Conservation (phyloP, 2,888 invertebrate genomes). For the Agrotis ipsilon region DNA sequence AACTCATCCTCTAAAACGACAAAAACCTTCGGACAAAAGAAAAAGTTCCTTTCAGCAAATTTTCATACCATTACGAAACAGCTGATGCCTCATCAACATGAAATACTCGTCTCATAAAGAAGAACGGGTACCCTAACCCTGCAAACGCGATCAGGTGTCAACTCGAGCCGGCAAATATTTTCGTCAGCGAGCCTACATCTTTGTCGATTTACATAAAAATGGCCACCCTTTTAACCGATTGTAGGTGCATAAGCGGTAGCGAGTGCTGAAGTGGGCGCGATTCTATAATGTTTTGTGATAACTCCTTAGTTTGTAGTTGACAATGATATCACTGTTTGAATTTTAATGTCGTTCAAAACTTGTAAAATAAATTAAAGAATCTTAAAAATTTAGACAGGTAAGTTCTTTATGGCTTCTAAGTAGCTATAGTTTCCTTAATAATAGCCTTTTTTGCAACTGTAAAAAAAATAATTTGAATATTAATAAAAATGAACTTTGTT, state of each 20-base stretch:
- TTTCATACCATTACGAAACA: conserved; percentile 32
- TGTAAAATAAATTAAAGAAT: too few species aligned
- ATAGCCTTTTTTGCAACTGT: too few species aligned
- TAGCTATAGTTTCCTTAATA: too few species aligned
- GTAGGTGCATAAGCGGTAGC: not conserved
- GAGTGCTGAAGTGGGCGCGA: not conserved
- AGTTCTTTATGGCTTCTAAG: too few species aligned
- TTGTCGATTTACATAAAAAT: conserved; percentile 72
- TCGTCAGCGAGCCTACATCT: conserved; percentile 46
- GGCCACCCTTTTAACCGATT: conserved; percentile 48
- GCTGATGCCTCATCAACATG: conserved; percentile 55
- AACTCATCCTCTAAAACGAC: not conserved
- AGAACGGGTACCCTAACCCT: conserved; percentile 45
- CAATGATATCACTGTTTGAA: too few species aligned
- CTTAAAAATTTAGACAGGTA: too few species aligned
- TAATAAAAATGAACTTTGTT: too few species aligned
- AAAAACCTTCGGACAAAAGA: not conserved
- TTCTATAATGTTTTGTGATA: too few species aligned
- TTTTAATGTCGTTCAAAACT: too few species aligned
- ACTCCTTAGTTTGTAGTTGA: too few species aligned
- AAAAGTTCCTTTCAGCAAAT: conserved; percentile 14
- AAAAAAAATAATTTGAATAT: too few species aligned
- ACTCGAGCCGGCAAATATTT: conserved; percentile 56
- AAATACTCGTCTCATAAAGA: conserved; percentile 53
- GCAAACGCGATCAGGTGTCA: conserved; percentile 64